phyloP scores from a whole-genome alignment of 37 sponge, comb jelly and placozoan species.

The Haliclona indistincta region DNA sequence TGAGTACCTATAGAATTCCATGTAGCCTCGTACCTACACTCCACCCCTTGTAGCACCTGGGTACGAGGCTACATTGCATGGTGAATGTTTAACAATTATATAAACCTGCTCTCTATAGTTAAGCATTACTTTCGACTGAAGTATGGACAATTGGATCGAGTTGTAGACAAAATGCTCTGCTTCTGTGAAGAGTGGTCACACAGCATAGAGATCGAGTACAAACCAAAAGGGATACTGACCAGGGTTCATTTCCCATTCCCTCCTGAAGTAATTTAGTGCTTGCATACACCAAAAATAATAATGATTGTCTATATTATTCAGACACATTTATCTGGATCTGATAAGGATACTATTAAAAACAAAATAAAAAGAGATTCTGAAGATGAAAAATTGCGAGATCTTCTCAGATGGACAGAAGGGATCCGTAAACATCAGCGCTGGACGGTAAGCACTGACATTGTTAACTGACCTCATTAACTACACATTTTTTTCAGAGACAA shows the following conservation, averaged over 20 bases:
- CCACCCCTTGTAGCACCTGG: too few relatives aligned
- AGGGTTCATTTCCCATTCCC: background rate
- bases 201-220: background rate
- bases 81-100: too few relatives aligned
- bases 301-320: background rate
- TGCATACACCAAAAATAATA: background rate
- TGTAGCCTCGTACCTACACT: too few relatives aligned
- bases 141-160: too few relatives aligned
- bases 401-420: constrained; percentile 2
- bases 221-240: background rate
- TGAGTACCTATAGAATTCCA: too few relatives aligned
- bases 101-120: too few relatives aligned
- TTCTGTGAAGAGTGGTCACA: background rate
- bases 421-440: background rate
- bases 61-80: too few relatives aligned
- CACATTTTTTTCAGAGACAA: too few relatives aligned
- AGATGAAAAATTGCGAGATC: background rate
- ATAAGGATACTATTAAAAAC: background rate
- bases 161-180: too few relatives aligned
- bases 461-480: too few relatives aligned
- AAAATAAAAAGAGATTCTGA: background rate
- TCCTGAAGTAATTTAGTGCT: background rate
- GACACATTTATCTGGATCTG: background rate
- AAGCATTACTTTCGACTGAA: too few relatives aligned
- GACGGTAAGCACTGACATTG: too few relatives aligned